These are phyloP conservation scores for Xestoiulus laeticollis DNA, from an alignment of 2,888 invertebrate genomes.

Conservation along the genomic window DNA sequence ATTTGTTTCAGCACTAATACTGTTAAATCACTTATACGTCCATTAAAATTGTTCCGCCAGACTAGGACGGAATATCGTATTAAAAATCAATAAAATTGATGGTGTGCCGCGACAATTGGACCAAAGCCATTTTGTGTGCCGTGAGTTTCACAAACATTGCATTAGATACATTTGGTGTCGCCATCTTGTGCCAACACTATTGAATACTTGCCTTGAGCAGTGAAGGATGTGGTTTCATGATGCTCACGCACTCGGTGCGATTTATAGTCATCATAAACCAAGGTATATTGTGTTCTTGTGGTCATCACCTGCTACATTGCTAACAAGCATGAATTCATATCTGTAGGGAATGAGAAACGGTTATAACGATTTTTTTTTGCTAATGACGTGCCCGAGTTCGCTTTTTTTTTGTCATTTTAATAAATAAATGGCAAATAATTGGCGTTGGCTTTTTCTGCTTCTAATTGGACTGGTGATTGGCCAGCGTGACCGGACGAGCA, in stretches of 20 bases:
- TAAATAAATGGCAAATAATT: background rate
- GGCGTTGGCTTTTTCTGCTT: background rate
- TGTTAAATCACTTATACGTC: too few species aligned
- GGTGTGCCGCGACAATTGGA: too few species aligned
- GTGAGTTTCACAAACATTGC: too few species aligned
- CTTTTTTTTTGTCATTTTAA: background rate
- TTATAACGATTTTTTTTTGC: background rate
- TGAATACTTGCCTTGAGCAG: background rate
- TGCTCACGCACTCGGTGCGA: background rate
- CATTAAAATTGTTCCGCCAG: too few species aligned
- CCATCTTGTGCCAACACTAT: background rate
- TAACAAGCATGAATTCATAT: constrained; percentile 27
- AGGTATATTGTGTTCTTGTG: background rate
- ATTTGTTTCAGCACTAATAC: too few species aligned
- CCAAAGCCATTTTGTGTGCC: too few species aligned
- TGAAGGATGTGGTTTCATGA: background rate
- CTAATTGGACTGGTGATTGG: background rate
- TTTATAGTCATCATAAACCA: constrained; percentile 5
- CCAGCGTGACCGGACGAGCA: background rate
- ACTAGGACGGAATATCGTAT: too few species aligned
- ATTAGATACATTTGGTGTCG: background rate
- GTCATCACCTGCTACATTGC: background rate
- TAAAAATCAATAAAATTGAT: too few species aligned
- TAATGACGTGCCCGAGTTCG: background rate
- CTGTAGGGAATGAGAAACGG: background rate